Base-by-base conservation (phyloP, 2,113 vertebrate species). In the Notothenia rossii region DNA sequence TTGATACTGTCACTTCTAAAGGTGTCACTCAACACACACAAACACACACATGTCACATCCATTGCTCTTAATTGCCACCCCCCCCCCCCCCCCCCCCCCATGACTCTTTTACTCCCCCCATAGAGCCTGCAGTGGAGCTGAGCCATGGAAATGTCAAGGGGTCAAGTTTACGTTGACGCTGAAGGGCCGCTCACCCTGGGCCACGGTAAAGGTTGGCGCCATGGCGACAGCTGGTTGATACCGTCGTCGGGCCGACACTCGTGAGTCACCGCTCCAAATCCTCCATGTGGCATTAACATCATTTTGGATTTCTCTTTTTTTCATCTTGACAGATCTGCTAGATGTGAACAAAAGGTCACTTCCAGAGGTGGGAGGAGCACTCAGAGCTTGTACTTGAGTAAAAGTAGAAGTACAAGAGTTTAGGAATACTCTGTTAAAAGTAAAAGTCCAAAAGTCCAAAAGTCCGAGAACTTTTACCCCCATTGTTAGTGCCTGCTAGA, bases 61-160 rank as follows among this genome's bases (percentile, higher is more conserved):
- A 65, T 70, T 71, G 60, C 74, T 83, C 76, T 75, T 90, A 82
- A 72, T 81, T 88, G 83, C 72, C 62, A 50, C n/a, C n/a, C n/a
- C n/a, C n/a, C n/a, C n/a, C n/a, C n/a, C n/a, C n/a, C n/a, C 62
- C 63, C 59, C 48, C 40, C 3, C 25, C 25, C 25, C 3, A 29
- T 29, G 25, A 73, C 64, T 20, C 61, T 53, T 49, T 45, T 45
- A 12, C 36, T 45, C 40, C 55, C 68, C 48, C 63, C 55, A 71
- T 13, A 20, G 65, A 81, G 73, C 87, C 72, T 66, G 48, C 88
- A 84, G 77, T 88, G 79, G 81, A 86, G 86, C 78, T 71, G 84
- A 92, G 88, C 81, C 86, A 36, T 88, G 88, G 78, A 95, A 95
- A 95, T 95, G 94, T 92, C 94, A 95, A 95, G 75, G 77, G 93